Conservation (phyloP, 2,888 invertebrate species). For the Polydesmus complanatus region DNA sequence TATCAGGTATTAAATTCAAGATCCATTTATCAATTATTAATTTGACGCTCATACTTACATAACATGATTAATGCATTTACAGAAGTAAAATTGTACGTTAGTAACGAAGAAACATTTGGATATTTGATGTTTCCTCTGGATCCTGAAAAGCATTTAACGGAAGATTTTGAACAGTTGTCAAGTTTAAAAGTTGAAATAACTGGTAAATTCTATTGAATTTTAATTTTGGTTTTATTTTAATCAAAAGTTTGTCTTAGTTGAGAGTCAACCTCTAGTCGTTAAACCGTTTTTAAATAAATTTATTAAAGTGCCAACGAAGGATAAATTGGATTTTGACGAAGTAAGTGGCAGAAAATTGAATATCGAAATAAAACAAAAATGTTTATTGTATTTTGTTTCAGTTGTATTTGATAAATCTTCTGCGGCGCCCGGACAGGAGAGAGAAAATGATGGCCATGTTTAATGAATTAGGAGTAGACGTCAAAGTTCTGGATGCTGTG, state of each 20-base stretch:
- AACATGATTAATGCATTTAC: slow-evolving; percentile 14
- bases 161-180: slow-evolving; percentile 54
- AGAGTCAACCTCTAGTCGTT: slow-evolving; percentile 29
- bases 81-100: slow-evolving; percentile 53
- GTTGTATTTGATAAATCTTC: slow-evolving; percentile 85
- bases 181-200: slow-evolving; percentile 64
- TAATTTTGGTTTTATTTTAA: slow-evolving; percentile 21
- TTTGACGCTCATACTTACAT: background rate
- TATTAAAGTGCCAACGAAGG: slow-evolving; percentile 21
- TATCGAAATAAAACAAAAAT: slow-evolving; percentile 24
- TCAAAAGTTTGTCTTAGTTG: slow-evolving; percentile 23
- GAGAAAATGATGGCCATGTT: slow-evolving; percentile 65
- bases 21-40: background rate
- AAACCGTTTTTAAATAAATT: slow-evolving; percentile 28
- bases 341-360: background rate
- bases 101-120: slow-evolving; percentile 71
- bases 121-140: slow-evolving; percentile 68
- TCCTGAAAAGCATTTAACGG: slow-evolving; percentile 44
- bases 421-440: slow-evolving; percentile 62
- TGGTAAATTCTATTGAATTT: slow-evolving; percentile 37
- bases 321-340: slow-evolving; percentile 12
- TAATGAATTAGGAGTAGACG: slow-evolving; percentile 64
- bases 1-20: slow-evolving; percentile 41
- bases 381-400: slow-evolving; percentile 58
- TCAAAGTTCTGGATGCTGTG: slow-evolving; percentile 59